Percentiles rank a stretch among this genome's conserved stretches.
These are phyloP conservation scores for Mythimna albipuncta DNA, from an alignment of 2,888 invertebrate species.

Conservation along the genomic window DNA sequence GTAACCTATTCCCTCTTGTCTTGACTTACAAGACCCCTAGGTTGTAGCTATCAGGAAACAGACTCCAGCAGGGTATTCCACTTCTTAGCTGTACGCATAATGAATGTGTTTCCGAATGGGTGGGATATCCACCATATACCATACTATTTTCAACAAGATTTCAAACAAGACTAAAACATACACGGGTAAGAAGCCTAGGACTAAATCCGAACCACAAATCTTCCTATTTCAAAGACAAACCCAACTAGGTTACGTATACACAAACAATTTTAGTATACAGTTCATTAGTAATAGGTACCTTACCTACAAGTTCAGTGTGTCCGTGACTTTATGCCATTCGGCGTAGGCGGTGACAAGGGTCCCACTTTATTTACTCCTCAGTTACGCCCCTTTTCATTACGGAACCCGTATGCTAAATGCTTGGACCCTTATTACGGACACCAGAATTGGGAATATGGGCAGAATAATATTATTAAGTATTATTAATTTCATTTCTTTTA, in stretches of 20 bases:
- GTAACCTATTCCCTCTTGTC: too few species aligned
- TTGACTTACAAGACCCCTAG: too few species aligned
- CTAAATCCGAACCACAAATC: neutral
- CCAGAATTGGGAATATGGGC: conserved; percentile 63
- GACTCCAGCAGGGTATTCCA: too few species aligned
- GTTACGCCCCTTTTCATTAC: conserved; percentile 69
- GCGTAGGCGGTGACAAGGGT: conserved; percentile 71
- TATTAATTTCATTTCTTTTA: conserved; percentile 46
- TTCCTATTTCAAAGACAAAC: conserved; percentile 16
- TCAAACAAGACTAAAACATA: neutral
- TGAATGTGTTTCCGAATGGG: too few species aligned
- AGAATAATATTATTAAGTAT: conserved; percentile 51
- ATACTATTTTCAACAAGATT: neutral
- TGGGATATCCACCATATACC: too few species aligned
- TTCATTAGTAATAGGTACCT: conserved; percentile 53
- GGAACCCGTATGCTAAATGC: conserved; percentile 65
- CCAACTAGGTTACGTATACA: conserved; percentile 10
- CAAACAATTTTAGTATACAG: conserved; percentile 49
- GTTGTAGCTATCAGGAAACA: too few species aligned
- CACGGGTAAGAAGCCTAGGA: neutral
- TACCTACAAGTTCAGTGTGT: conserved; percentile 51
- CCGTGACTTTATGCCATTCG: conserved; percentile 49
- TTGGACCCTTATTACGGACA: conserved; percentile 71
- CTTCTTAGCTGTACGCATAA: too few species aligned
- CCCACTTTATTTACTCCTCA: conserved; percentile 69